These are phyloP conservation scores for Muscidifurax raptorellus DNA, from an alignment of 1,140 invertebrate genomes.

Conservation along the genomic window DNA sequence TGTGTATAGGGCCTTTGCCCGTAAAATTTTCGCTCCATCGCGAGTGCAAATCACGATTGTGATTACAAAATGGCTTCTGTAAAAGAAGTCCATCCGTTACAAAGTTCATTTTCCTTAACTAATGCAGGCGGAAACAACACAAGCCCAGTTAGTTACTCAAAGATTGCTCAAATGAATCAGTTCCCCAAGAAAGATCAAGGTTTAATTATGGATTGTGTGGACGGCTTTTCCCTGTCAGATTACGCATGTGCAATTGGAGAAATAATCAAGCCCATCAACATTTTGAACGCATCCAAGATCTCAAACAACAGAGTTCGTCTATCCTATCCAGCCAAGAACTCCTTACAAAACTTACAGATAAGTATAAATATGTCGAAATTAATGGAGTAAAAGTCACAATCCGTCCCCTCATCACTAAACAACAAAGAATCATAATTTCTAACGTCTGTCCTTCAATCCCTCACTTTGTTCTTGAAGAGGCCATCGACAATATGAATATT, in stretches of 20 bases:
- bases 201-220: constrained; percentile 23
- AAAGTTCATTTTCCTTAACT: not conserved
- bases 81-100: not conserved
- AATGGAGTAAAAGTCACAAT: not conserved
- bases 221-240: not conserved
- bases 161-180: not conserved
- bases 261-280: not conserved
- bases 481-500: not conserved
- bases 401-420: constrained; percentile 15
- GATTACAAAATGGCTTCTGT: not conserved
- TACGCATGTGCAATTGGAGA: not conserved
- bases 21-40: not conserved
- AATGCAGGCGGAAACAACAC: not conserved
- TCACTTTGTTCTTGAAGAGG: constrained; percentile 25
- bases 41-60: not conserved
- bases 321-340: not conserved
- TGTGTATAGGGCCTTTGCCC: not conserved
- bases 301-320: not conserved
- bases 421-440: constrained; percentile 25
- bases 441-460: constrained; percentile 28
- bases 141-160: not conserved
- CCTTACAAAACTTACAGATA: not conserved
- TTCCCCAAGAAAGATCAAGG: constrained; percentile 13
- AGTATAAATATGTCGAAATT: not conserved
- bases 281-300: not conserved